phyloP scores from a whole-genome alignment of 2,797 vertebrate species.

The Bryconaethiops microstoma region DNA sequence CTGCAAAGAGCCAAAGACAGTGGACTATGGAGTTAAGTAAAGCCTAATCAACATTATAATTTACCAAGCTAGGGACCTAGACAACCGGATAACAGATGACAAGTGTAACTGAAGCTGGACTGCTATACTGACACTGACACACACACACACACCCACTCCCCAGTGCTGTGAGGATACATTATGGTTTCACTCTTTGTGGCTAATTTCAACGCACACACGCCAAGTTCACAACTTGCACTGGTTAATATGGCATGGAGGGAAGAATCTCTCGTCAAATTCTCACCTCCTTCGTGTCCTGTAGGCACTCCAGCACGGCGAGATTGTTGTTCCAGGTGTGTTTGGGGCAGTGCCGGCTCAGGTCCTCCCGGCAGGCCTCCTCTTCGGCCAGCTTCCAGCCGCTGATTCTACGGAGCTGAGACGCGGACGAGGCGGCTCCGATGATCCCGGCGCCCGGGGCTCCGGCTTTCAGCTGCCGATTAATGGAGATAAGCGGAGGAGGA shows the following conservation, averaged over 20 bases:
- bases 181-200: too few relatives aligned
- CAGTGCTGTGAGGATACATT: too few relatives aligned
- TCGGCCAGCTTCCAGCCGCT: slow-evolving; percentile 92
- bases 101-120: too few relatives aligned
- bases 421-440: slow-evolving; percentile 69
- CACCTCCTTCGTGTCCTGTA: slow-evolving; percentile 96
- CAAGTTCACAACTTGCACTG: neutral
- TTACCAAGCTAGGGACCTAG: too few relatives aligned
- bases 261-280: slow-evolving; percentile 44
- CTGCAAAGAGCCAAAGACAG: neutral
- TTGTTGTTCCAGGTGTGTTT: slow-evolving; percentile 96
- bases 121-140: too few relatives aligned
- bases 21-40: neutral
- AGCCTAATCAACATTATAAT: neutral
- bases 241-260: neutral
- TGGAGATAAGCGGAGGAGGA: slow-evolving; percentile 47
- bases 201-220: neutral
- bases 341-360: slow-evolving; percentile 90
- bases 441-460: slow-evolving; percentile 64
- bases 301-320: slow-evolving; percentile 92
- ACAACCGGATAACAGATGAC: too few relatives aligned
- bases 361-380: slow-evolving; percentile 91
- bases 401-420: slow-evolving; percentile 65
- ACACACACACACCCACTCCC: too few relatives aligned
- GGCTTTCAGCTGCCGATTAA: slow-evolving; percentile 52